Evolutionary conservation across 2,888 invertebrate species (phyloP).

Genomic region (Phaedon cochleariae): DNA sequence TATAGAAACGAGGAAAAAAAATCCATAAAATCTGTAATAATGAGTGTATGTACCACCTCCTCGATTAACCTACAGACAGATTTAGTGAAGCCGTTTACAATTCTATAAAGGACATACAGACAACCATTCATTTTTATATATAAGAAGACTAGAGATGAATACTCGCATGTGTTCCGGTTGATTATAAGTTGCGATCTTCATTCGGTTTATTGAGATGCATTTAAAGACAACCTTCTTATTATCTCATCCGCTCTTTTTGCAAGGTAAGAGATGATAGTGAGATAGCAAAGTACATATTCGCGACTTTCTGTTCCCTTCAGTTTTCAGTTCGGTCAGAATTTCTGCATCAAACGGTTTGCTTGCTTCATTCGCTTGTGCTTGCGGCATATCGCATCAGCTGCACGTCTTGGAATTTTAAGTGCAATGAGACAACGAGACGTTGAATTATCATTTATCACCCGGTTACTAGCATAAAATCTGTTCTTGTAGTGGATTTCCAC

Average conservation of each 20-base stretch:
- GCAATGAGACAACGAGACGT: conserved; percentile 18
- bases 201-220: no score
- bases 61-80: no score
- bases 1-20: no score
- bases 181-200: no score
- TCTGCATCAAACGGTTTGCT: conserved; percentile 22
- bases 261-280: conserved; percentile 24
- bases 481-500: background rate
- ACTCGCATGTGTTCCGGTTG: no score
- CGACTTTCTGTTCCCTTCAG: conserved; percentile 19
- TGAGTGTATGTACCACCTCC: no score
- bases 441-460: background rate
- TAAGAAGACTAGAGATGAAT: no score
- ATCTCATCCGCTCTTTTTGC: conserved; percentile 10
- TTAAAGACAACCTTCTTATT: background rate
- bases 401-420: conserved; percentile 36
- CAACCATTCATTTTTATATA: no score
- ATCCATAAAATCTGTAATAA: no score
- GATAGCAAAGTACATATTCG: conserved; percentile 10
- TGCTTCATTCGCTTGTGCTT: conserved; percentile 18
- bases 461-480: background rate
- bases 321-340: conserved; percentile 31
- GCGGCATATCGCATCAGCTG: conserved; percentile 16
- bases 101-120: no score
- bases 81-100: no score